Evolutionary conservation across 2,113 vertebrate species (phyloP), one percentile per base, ranked within the genome.

Genomic region (Synchiropus splendidus): DNA sequence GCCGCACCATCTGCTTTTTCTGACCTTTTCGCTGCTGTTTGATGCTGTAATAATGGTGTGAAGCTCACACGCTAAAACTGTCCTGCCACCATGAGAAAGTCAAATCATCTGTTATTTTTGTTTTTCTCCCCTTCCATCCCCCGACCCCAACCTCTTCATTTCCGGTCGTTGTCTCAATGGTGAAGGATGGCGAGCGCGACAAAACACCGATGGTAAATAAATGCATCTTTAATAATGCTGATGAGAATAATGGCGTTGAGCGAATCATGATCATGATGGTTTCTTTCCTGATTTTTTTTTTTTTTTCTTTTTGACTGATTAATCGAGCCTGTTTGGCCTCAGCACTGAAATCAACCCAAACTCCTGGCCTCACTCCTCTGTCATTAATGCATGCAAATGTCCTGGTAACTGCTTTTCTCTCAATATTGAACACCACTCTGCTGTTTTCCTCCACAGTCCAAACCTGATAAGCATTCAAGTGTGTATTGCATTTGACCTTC

Each of bases 121-220:
- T 34, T 45, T 59, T 85, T 74, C 79, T 62, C 81, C 72, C 78
- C 55, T 57, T 65, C 42, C 38, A 38, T 2, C 10, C 16, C 32
- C 21, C 5, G 11, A 14, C 21, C 40, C 21, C 13, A 6, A 39
- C 36, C 43, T 61, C 63, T 67, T 63, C 59, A 70, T 83, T 64
- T 82, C 55, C 39, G 79, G 67, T 78, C 70, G 51, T 78, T 81
- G 70, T 82, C 66, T 75, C 57, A 75, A 63, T 79, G 80, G 51
- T 79, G 83, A 86, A 86, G 85, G 85, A 83, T 85, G 85, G 85
- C 82, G 84, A 81, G 83, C 84, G 50, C 75, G 82, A 53, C 85
- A 87, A 83, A 86, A 85, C 82, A 77, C 82, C 55, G 81, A 86
- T 83, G 84, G 83, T 86, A 86, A 86, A 83, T 83, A 82, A 82